Evolutionary conservation across 2,113 vertebrate genomes (phyloP).

Genomic region (Neogobius melanostomus): DNA sequence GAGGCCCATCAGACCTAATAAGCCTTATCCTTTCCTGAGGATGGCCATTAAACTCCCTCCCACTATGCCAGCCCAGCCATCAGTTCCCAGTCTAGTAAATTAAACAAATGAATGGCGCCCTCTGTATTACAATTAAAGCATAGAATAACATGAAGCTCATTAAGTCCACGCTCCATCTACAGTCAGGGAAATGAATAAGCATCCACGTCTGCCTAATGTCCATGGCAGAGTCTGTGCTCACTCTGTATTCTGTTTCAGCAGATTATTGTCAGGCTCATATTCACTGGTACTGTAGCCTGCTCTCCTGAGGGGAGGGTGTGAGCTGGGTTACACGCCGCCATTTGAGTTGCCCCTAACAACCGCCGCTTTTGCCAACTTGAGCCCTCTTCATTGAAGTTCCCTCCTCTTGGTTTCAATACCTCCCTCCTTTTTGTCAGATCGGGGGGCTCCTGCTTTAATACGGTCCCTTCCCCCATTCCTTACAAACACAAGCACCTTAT

Average conservation of each 20-base stretch:
- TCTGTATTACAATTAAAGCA: slow-evolving; percentile 66
- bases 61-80: slow-evolving; percentile 49
- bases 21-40: slow-evolving; percentile 72
- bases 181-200: slow-evolving; percentile 50
- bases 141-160: slow-evolving; percentile 61
- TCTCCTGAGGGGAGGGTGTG: slow-evolving; percentile 13
- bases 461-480: slow-evolving; percentile 53
- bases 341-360: slow-evolving; percentile 70
- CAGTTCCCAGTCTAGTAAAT: slow-evolving; percentile 63
- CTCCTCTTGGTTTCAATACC: slow-evolving; percentile 43
- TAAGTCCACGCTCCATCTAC: slow-evolving; percentile 39
- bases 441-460: slow-evolving; percentile 61
- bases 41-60: slow-evolving; percentile 62
- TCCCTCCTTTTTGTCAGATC: slow-evolving; percentile 35
- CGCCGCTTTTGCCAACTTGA: slow-evolving; percentile 56
- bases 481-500: slow-evolving; percentile 70
- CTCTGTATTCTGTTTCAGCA: slow-evolving; percentile 52
- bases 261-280: slow-evolving; percentile 44
- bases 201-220: slow-evolving; percentile 38
- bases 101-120: slow-evolving; percentile 69
- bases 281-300: slow-evolving; percentile 34
- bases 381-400: slow-evolving; percentile 54
- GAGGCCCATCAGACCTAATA: slow-evolving; percentile 74
- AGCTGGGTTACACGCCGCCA: slow-evolving; percentile 23
- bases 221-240: slow-evolving; percentile 34